Conservation (phyloP, 2,888 invertebrate genomes). For the Hesperia comma region DNA sequence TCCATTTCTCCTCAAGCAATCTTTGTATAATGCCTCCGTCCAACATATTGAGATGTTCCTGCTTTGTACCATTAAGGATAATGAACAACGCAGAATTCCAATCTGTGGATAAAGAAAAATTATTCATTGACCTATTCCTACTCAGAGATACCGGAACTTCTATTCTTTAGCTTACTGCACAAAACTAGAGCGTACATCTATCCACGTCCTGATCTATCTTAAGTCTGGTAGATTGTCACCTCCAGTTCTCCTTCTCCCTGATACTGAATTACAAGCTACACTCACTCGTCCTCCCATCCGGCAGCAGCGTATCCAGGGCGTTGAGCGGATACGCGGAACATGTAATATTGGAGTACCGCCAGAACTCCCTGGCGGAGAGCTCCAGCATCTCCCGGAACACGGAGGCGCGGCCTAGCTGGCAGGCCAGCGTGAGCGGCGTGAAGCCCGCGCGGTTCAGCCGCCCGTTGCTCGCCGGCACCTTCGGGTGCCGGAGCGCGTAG, state of each 20-base stretch:
- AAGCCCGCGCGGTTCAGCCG: slow-evolving; percentile 94
- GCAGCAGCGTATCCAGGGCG: slow-evolving; percentile 96
- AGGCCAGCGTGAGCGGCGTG: slow-evolving; percentile 97
- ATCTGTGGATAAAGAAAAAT: slow-evolving; percentile 85
- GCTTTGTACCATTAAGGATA: slow-evolving; percentile 98
- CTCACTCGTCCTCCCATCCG: slow-evolving; percentile 97
- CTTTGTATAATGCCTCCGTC: slow-evolving; percentile 99
- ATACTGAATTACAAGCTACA: too few relatives aligned
- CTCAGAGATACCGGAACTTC: too few relatives aligned
- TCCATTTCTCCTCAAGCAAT: slow-evolving; percentile 99
- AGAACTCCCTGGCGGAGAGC: slow-evolving; percentile 96
- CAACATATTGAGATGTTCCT: slow-evolving; percentile 99
- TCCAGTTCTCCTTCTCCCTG: too few relatives aligned
- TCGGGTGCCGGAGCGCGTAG: slow-evolving; percentile 97
- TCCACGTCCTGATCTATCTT: too few relatives aligned
- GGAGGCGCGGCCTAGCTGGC: slow-evolving; percentile 97
- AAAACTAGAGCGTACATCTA: too few relatives aligned
- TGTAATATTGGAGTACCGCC: slow-evolving; percentile 99
- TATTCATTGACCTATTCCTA: too few relatives aligned
- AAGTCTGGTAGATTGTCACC: too few relatives aligned
- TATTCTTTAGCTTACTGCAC: too few relatives aligned
- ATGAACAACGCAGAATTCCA: slow-evolving; percentile 99
- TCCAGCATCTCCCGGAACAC: slow-evolving; percentile 99
- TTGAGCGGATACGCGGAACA: slow-evolving; percentile 99
- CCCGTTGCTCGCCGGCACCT: slow-evolving; percentile 95